These are phyloP conservation scores for Drosophila falleni DNA, from an alignment of 2,888 invertebrate species.

Conservation along the genomic window DNA sequence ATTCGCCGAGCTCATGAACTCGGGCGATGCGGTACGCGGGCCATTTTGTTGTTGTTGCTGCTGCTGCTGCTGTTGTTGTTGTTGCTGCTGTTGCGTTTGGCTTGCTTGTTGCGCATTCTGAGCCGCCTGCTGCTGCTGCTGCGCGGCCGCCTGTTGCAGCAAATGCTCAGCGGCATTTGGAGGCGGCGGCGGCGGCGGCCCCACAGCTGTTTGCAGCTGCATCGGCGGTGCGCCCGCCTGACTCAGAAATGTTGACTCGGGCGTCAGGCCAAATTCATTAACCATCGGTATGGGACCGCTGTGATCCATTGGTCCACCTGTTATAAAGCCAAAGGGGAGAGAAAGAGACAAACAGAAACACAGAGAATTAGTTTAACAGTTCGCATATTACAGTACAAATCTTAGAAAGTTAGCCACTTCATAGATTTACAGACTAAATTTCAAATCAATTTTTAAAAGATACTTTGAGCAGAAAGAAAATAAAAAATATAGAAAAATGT, in stretches of 20 bases:
- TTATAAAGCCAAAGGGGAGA: slow-evolving; percentile 34
- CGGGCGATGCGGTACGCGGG: slow-evolving; percentile 91
- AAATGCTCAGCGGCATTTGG: slow-evolving; percentile 85
- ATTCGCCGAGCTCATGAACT: slow-evolving; percentile 89
- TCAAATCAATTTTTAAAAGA: no score
- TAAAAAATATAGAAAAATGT: no score
- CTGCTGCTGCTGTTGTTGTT: slow-evolving; percentile 68
- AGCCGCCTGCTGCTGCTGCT: slow-evolving; percentile 76
- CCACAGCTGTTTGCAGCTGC: slow-evolving; percentile 84
- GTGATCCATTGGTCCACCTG: slow-evolving; percentile 91
- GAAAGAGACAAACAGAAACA: slow-evolving; percentile 1
- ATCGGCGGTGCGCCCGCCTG: slow-evolving; percentile 86
- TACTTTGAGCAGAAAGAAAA: no score
- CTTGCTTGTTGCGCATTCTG: slow-evolving; percentile 83
- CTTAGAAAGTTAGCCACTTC: not conserved
- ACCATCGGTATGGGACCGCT: slow-evolving; percentile 89
- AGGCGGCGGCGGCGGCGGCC: slow-evolving; percentile 86
- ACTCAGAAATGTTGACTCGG: slow-evolving; percentile 88
- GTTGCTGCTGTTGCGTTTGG: slow-evolving; percentile 71
- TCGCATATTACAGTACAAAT: not conserved
- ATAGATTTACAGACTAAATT: no score
- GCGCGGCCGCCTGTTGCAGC: slow-evolving; percentile 77
- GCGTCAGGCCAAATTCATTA: slow-evolving; percentile 91
- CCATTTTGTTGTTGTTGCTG: slow-evolving; percentile 85
- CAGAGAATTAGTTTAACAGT: slow-evolving; percentile 19